Evolutionary conservation across 2,113 vertebrate genomes (phyloP), one percentile per base, ranked within the genome.

Genomic region (Passerina amoena): DNA sequence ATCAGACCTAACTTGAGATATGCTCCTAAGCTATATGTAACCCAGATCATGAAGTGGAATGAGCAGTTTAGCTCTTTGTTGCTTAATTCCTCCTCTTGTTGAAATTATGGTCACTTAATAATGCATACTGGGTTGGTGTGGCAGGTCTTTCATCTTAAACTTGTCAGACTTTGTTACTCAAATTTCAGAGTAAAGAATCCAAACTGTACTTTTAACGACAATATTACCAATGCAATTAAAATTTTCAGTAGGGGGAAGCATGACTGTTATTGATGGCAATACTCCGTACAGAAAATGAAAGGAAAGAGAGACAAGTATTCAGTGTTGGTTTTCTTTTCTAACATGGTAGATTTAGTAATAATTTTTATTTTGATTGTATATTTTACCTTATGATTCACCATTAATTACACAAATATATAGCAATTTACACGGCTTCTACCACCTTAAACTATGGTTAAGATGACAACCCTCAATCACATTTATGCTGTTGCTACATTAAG

Each of bases 321-420:
- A 9, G 22, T 1, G 3, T 11, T 65, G 19, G 7, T 50, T 45
- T 68, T 22, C 35, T 38, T 47, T 50, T 50, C 25, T 40, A 10
- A n/a, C 8, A 30, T 0, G 17, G 13, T 59, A 50, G 54, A 82
- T 33, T 10, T 54, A 19, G 5, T 33, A 71, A 27, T 28, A 0
- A 13, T 72, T 80, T 83, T 81, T 83, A 22, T 70, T 82, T 50
- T 60, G 15, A 37, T 59, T 79, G 2, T 75, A 5, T 45, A 42
- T 45, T 82, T 89, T 21, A 57, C 2, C 1, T 50, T 61, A 54
- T 25, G 31, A 21, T 66, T 95, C 30, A 59, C 15, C 11, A 33
- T 78, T 70, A 78, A 71, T 20, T 50, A 56, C 23, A 64, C 4
- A 76, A 54, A 71, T 44, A 85, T 19, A 35, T 82, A 56, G 7